Percentiles rank a stretch among this genome's conserved stretches.
These are phyloP conservation scores for Plagodis pulveraria DNA, from an alignment of 2,888 invertebrate species.

Conservation along the genomic window DNA sequence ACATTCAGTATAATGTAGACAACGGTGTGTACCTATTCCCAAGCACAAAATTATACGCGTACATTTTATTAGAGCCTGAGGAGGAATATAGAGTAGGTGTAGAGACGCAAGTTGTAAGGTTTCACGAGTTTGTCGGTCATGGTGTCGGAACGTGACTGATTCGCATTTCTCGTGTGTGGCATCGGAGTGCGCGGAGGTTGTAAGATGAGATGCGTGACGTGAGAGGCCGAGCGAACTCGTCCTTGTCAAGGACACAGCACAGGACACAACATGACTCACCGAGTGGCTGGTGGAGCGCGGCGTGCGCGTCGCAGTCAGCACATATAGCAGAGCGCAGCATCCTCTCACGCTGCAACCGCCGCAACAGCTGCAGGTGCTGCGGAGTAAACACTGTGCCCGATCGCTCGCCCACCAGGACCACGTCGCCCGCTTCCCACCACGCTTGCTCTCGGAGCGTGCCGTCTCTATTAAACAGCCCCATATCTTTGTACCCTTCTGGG, in stretches of 20 bases:
- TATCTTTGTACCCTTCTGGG: constrained; percentile 96
- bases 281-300: constrained; percentile 75
- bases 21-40: too few species aligned
- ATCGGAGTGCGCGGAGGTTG: constrained; percentile 32
- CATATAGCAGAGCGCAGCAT: constrained; percentile 83
- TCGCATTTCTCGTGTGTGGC: constrained; percentile 9
- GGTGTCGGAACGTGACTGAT: constrained; percentile 35
- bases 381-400: constrained; percentile 87
- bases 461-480: constrained; percentile 87
- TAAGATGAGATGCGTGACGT: constrained; percentile 23
- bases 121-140: constrained; percentile 45
- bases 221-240: constrained; percentile 22
- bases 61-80: neutral
- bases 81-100: constrained; percentile 16
- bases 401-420: constrained; percentile 82
- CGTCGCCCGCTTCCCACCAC: constrained; percentile 85
- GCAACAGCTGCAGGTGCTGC: constrained; percentile 87
- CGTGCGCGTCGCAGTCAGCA: constrained; percentile 80
- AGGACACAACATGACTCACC: constrained; percentile 65
- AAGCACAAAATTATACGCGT: neutral
- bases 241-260: constrained; percentile 43
- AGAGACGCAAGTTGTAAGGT: constrained; percentile 47
- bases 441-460: constrained; percentile 84
- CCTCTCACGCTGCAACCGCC: constrained; percentile 86
- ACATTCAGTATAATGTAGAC: too few species aligned